Percentiles rank a stretch among this genome's conserved stretches.
These are phyloP conservation scores for Dermatemys mawii DNA, from an alignment of 2,113 vertebrate species.

Conservation along the genomic window DNA sequence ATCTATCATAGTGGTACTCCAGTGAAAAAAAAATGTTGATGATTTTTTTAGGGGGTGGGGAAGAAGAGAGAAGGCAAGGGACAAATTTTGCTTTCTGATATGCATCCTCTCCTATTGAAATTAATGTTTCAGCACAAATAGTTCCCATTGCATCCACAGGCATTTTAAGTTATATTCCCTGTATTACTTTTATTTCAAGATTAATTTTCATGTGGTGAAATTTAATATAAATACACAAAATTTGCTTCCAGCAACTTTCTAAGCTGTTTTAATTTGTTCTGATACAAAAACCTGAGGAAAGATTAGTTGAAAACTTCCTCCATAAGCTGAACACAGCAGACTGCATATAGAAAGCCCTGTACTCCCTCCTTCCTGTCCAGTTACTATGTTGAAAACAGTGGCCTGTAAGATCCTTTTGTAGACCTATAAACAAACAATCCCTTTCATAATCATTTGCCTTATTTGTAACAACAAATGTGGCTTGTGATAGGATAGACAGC, in stretches of 20 bases:
- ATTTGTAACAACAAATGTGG: conserved; percentile 58
- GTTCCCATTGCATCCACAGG: background rate
- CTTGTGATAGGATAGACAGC: conserved; percentile 41
- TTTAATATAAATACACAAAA: background rate
- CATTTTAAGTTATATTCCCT: background rate
- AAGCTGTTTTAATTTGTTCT: background rate
- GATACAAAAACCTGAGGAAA: conserved; percentile 1
- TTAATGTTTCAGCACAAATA: background rate
- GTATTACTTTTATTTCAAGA: background rate
- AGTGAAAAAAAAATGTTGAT: background rate
- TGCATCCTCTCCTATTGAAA: background rate
- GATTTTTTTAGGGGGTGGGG: too few relatives aligned
- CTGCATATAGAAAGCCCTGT: conserved; percentile 38
- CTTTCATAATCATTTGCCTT: conserved; percentile 44
- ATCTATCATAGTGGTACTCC: background rate
- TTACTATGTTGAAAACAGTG: conserved; percentile 50
- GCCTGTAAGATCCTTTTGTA: conserved; percentile 56
- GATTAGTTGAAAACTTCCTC: conserved; percentile 26
- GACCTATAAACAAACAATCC: conserved; percentile 60
- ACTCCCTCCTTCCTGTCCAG: conserved; percentile 55
- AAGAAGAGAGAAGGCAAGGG: background rate
- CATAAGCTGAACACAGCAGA: conserved; percentile 39
- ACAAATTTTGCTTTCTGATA: background rate
- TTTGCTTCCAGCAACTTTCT: background rate
- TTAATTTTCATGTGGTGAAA: background rate